Base-by-base conservation (phyloP, 2,113 vertebrate genomes). In the Ovibos moschatus region DNA sequence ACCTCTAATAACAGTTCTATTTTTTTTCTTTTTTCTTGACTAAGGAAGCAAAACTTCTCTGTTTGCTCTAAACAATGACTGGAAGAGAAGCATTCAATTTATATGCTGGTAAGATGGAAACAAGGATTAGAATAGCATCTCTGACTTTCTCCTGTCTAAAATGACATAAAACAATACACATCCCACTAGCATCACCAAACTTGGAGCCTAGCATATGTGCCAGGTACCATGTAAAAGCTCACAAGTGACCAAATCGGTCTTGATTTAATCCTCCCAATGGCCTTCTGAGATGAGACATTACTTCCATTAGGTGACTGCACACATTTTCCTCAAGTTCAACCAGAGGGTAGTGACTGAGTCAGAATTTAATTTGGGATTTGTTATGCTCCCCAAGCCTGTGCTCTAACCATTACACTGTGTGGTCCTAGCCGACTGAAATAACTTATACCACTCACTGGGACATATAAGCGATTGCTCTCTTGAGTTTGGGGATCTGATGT, bases 351-450 rank as follows among this genome's bases (percentile, higher is more conserved):
- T 43, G 23, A 27, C 28, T 33, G 67, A 95, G 60, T 14, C 5
- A 45, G 60, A 57, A 79, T 53, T 62, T 45, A 57, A 51, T 85
- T 19, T 28, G 30, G 4, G 15, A 3, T 43, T 67, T n/a, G 33
- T 58, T 45, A 40, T 74, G 40, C 23, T 87, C 1, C 19, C 2
- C 11, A 53, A 16, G 3, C 7, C 57, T 25, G 6, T 0, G 21
- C 0, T 58, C 67, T 57, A 36, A 8, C 30, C 17, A 19, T 23
- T 7, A 12, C 12, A 43, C 13, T n/a, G 15, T 21, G 43, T 7
- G 7, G 25, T 10, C 5, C 67, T 47, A 28, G 60, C 92, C 45
- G 55, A 33, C 25, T 21, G 30, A 28, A 89, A 27, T 2, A 8
- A n/a, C 67, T 92, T 58, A 4, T 21, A 47, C 88, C 55, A 23